A percentile compares a stretch with the other conserved stretches of the same genome.
Evolutionary conservation across 2,888 invertebrate species (phyloP).

Genomic region (Polydrusus pterygomalis): DNA sequence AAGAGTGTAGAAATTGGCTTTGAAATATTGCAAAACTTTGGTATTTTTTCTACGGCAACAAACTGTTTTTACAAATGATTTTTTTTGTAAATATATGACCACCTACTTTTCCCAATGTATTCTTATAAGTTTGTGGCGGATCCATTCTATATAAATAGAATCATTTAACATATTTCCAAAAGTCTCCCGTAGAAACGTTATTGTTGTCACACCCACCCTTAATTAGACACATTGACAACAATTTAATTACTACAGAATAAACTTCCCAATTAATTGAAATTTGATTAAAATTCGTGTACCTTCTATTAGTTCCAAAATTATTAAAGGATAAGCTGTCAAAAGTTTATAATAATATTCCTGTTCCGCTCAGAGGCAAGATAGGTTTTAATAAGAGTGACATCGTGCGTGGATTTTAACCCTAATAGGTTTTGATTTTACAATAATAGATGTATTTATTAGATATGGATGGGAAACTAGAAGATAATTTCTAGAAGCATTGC

Average conservation of each 20-base stretch:
- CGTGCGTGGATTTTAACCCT: neutral
- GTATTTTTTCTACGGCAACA: no score
- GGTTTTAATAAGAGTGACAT: neutral
- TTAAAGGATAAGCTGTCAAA: slow-evolving; percentile 5
- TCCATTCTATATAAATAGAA: no score
- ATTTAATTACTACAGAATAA: neutral
- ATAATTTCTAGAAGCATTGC: no score
- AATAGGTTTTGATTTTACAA: neutral
- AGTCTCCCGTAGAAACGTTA: neutral
- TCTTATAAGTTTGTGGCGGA: no score
- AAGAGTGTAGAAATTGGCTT: no score
- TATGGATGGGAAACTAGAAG: no score
- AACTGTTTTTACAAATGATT: no score
- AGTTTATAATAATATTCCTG: slow-evolving; percentile 6
- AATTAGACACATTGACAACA: neutral
- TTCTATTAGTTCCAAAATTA: neutral
- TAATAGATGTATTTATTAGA: neutral
- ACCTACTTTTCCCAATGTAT: no score
- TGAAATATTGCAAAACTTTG: no score
- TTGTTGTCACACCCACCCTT: neutral
- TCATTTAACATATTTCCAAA: no score
- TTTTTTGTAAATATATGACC: no score
- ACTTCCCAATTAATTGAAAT: neutral
- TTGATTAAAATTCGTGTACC: neutral
- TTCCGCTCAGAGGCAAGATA: neutral